phyloP scores from a whole-genome alignment of 2,797 vertebrate species.

The Coranthus polyacanthus region DNA sequence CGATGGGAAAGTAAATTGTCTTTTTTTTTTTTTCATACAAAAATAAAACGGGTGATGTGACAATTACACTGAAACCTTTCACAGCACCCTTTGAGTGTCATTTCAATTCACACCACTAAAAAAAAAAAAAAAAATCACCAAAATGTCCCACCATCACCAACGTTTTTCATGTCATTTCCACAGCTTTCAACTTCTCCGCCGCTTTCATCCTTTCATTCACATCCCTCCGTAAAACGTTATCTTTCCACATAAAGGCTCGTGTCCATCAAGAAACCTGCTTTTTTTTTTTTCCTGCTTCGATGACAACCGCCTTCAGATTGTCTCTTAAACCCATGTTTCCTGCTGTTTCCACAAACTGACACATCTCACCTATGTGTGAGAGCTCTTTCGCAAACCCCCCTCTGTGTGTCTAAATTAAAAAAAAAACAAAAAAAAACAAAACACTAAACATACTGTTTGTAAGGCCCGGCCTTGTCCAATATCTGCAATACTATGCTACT shows the following conservation, averaged over 20 bases:
- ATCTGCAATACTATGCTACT: slow-evolving; percentile 52
- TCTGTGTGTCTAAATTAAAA: slow-evolving; percentile 31
- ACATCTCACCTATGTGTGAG: background rate
- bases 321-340: slow-evolving; percentile 9
- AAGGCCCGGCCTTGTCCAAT: slow-evolving; percentile 83
- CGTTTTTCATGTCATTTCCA: slow-evolving; percentile 12
- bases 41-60: slow-evolving; percentile 74
- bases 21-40: slow-evolving; percentile 72
- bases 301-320: background rate
- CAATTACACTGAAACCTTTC: slow-evolving; percentile 56
- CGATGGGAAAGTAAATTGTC: slow-evolving; percentile 54
- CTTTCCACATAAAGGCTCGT: slow-evolving; percentile 7
- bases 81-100: slow-evolving; percentile 56
- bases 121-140: slow-evolving; percentile 46
- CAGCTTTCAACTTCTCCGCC: slow-evolving; percentile 10
- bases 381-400: slow-evolving; percentile 13
- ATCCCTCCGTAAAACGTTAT: slow-evolving; percentile 22
- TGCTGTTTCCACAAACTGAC: slow-evolving; percentile 20
- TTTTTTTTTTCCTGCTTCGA: slow-evolving; percentile 2
- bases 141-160: slow-evolving; percentile 38
- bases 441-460: slow-evolving; percentile 44
- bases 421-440: too few relatives aligned
- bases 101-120: slow-evolving; percentile 51
- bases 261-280: slow-evolving; percentile 46
- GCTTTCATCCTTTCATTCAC: slow-evolving; percentile 14